Base-by-base conservation (phyloP, 2,113 vertebrate genomes). In the Centrocercus urophasianus region DNA sequence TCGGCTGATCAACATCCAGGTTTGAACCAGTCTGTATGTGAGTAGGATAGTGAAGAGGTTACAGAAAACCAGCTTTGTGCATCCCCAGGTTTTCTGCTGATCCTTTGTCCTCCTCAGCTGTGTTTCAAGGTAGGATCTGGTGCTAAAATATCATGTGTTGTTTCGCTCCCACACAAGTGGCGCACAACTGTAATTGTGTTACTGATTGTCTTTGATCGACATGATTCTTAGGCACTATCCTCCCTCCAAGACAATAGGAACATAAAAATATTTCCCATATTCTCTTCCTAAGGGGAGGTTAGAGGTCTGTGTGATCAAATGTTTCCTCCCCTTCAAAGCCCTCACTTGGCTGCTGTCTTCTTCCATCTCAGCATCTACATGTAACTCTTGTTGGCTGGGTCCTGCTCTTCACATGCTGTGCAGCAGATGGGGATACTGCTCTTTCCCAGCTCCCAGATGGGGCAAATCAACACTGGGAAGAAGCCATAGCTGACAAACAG, bases 381-480 rank as follows among this genome's bases (percentile, higher is more conserved):
- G 45, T 73, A 90, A 50, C 2, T 7, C 19, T 66, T 54, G 3
- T 3, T 71, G n/a, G 11, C 20, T 69, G n/a, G 67, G 54, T 61
- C 30, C 15, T 10, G 2, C 22, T 72, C 36, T 1, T 57, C 47
- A 57, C 2, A 7, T 16, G 8, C 32, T 63, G 20, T 0, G 0
- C 28, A 88, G 38, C 34, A 72, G 43, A 52, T 17, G 47, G 56
- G 81, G 86, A n/a, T 24, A 69, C 3, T 1, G 2, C 18, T 78
- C 38, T 48, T 80, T 67, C 45, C 30, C 11, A 21, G 30, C 20
- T 88, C 19, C 8, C 36, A 59, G 10, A 17, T 59, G 24, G 7
- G 30, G 2, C 12, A 87, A 78, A 82, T 30, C 22, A 40, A 78
- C 42, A 92, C 8, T 14, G 60, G n/a, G 65, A 13, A 63, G 32